Evolutionary conservation across 2,888 invertebrate species (phyloP).

Genomic region (Mimachlamys varia): DNA sequence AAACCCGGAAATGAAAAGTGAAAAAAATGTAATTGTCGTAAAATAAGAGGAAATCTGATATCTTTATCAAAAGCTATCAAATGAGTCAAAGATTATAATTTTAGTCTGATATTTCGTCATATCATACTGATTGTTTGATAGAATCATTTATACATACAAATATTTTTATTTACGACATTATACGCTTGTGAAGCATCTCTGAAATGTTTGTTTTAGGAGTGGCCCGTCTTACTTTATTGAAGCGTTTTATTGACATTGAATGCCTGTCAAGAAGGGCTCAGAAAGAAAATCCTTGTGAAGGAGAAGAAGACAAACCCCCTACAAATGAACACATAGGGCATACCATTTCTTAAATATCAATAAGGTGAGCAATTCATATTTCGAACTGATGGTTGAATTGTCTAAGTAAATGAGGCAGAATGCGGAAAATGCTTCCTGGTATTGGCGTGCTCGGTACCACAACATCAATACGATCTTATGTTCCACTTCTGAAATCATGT

Average conservation of each 20-base stretch:
- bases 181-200: background rate
- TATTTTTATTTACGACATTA: background rate
- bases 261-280: background rate
- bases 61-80: background rate
- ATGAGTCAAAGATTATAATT: too few species aligned
- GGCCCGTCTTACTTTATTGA: background rate
- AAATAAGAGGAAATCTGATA: background rate
- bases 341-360: background rate
- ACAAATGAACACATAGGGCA: background rate
- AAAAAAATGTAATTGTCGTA: background rate
- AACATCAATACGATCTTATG: constrained; percentile 91
- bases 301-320: background rate
- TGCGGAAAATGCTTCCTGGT: constrained; percentile 90
- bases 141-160: background rate
- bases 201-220: background rate
- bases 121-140: background rate
- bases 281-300: background rate
- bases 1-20: background rate
- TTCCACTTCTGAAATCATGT: constrained; percentile 94
- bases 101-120: background rate
- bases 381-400: background rate
- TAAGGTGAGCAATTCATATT: background rate
- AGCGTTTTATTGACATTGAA: background rate
- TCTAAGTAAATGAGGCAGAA: constrained; percentile 48
- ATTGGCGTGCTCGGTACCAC: constrained; percentile 97